Evolutionary conservation across 2,113 vertebrate species (phyloP), one percentile per base, ranked within the genome.

Genomic region (Zosterops hypoxanthus): DNA sequence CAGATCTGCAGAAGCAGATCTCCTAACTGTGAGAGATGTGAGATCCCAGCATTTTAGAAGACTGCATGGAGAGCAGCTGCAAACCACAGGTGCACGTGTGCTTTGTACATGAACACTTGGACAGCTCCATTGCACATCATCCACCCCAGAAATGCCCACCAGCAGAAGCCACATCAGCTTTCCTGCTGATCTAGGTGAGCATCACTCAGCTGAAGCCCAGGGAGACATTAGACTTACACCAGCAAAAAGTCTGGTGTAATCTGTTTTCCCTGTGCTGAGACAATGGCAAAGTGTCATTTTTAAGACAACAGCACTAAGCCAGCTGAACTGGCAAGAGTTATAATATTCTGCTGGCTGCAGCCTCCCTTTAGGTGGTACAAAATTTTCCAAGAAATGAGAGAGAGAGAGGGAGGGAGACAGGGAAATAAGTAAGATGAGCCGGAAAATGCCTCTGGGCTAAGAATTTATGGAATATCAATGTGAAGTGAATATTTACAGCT

Each of bases 401-500:
- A 64, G 64, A 28, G 56, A 25, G 63, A 31, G 44, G 11, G 47
- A 59, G 6, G 4, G 28, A 61, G 20, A 36, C 16, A 56, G 36
- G 8, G 16, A 64, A 53, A 34, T 24, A 44, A 55, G 11, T 26
- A 52, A 88, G 72, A 76, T 46, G n/a, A 83, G 88, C 52, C 11
- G 61, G n/a, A 93, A 86, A 70, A 64, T 11, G 11, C 61, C 88
- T 69, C 77, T 14, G 8, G 56, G 60, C 82, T 94, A 56, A 66
- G 65, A 86, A 93, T 78, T 81, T 77, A 60, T 39, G n/a, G 72
- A 70, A 60, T 83, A 64, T 60, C 79, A 88, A 34, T 5, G 2
- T 24, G 44, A 68, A 53, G 53, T 46, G 72, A 83, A n/a, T 78
- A 75, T 92, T 96, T 93, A 88, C 76, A 95, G 72, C 76, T 76